Evolutionary conservation across 64 coral and sea anemone species (phyloP).

Genomic region (Actinia tenebrosa): DNA sequence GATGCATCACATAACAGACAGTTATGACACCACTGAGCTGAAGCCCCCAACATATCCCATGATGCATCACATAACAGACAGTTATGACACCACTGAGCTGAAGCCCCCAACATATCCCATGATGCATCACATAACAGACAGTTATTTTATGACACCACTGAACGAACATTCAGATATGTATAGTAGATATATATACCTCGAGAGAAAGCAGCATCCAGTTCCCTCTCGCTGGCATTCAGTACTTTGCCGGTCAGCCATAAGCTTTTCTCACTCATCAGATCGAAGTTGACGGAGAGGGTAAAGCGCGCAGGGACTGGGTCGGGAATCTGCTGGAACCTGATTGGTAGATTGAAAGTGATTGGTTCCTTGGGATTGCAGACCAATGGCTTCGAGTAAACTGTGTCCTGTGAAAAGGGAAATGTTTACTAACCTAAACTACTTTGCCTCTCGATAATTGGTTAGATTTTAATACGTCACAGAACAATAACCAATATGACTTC

Average conservation of each 20-base stretch:
- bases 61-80: background rate
- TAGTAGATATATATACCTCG: conserved; percentile 44
- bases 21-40: background rate
- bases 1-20: too few relatives aligned
- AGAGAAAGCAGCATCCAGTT: conserved; percentile 73
- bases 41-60: background rate
- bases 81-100: background rate
- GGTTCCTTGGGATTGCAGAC: conserved; percentile 72
- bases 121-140: background rate
- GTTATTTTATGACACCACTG: background rate
- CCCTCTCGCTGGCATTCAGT: conserved; percentile 16
- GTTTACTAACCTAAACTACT: too few relatives aligned
- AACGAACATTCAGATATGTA: too few relatives aligned
- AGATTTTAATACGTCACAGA: background rate
- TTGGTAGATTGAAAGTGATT: conserved; percentile 85
- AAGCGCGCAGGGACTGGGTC: conserved; percentile 90
- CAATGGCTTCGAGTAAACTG: conserved; percentile 53
- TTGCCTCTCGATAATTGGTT: too few relatives aligned
- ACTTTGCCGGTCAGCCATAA: conserved; percentile 59
- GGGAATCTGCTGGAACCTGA: conserved; percentile 90
- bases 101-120: background rate
- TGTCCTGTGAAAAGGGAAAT: conserved; percentile 22
- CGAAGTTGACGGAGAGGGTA: conserved; percentile 73
- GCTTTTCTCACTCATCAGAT: conserved; percentile 51
- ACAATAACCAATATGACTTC: background rate